phyloP scores from a whole-genome alignment of 2,113 vertebrate species.

The Pogonocichla stellata region DNA sequence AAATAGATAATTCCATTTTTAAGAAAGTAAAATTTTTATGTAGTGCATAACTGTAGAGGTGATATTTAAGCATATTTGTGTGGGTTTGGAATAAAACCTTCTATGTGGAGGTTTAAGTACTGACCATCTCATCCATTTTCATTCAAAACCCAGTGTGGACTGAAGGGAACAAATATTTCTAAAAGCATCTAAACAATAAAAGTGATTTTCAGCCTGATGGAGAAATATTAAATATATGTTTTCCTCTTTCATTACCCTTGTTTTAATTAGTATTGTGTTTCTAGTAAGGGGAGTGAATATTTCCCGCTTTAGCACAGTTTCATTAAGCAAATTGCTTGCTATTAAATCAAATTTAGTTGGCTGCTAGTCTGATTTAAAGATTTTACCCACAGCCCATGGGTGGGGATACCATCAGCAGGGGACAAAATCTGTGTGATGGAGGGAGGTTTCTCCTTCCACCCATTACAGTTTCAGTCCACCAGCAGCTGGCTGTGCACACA shows the following conservation, averaged over 20 bases:
- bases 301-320: neutral
- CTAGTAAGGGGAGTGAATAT: neutral
- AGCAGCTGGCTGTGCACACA: neutral
- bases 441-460: neutral
- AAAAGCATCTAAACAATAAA: neutral
- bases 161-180: neutral
- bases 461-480: neutral
- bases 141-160: neutral
- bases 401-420: neutral
- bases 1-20: neutral
- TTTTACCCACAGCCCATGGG: neutral
- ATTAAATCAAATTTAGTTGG: neutral
- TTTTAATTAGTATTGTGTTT: neutral
- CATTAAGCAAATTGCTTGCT: neutral
- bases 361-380: neutral
- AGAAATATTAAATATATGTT: neutral
- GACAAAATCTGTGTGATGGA: accelerated
- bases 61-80: neutral
- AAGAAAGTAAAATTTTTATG: neutral
- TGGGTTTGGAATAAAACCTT: neutral
- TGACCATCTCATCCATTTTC: neutral
- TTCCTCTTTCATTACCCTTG: neutral
- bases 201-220: neutral
- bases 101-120: neutral
- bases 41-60: neutral